phyloP scores from a whole-genome alignment of 2,797 vertebrate genomes.

The Rhinoraja longicauda region DNA sequence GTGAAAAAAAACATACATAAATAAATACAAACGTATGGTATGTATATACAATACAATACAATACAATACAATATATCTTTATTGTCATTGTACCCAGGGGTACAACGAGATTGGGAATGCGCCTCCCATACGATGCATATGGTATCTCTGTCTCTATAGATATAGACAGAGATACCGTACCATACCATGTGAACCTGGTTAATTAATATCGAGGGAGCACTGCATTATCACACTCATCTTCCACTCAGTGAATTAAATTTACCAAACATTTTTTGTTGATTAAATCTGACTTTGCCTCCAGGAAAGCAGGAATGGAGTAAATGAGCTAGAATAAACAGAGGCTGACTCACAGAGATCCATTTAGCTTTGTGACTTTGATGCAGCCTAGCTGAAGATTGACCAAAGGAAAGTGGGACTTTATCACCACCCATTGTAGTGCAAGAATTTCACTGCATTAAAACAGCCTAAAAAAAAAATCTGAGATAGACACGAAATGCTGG shows the following conservation, averaged over 20 bases:
- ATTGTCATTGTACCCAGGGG: too few relatives aligned
- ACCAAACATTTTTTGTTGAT: background rate
- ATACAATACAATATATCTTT: too few relatives aligned
- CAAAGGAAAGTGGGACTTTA: background rate
- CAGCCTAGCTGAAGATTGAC: conserved; percentile 29
- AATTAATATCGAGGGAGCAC: background rate
- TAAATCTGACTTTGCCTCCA: background rate
- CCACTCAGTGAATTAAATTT: background rate
- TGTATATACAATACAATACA: too few relatives aligned
- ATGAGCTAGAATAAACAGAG: background rate
- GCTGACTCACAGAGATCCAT: background rate
- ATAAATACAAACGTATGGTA: too few relatives aligned
- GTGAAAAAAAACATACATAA: too few relatives aligned
- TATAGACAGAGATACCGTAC: too few relatives aligned
- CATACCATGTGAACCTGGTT: background rate
- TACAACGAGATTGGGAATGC: too few relatives aligned
- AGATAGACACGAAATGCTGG: too few relatives aligned
- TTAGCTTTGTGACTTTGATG: background rate
- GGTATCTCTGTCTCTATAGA: too few relatives aligned
- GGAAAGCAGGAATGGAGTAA: background rate
- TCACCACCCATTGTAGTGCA: background rate
- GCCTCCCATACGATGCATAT: too few relatives aligned
- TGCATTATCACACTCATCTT: background rate
- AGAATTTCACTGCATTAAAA: too few relatives aligned
- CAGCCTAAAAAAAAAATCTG: background rate